A percentile compares a stretch with the other conserved stretches of the same genome.
These are phyloP conservation scores for Prenolepis imparis DNA, from an alignment of 2,888 invertebrate species.

Conservation along the genomic window DNA sequence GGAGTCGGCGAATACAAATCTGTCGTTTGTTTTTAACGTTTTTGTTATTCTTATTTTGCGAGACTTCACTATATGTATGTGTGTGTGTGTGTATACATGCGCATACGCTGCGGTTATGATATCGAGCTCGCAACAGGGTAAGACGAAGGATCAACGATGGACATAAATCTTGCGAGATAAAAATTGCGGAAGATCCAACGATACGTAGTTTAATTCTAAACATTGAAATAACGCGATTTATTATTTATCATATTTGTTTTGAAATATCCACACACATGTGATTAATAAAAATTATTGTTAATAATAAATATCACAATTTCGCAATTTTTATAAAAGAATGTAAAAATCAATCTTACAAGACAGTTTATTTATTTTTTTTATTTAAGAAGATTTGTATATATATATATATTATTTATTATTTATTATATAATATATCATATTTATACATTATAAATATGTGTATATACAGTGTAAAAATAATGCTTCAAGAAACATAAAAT, in stretches of 20 bases:
- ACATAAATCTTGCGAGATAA: slow-evolving; percentile 48
- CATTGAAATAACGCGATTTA: background rate
- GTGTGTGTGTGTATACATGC: no score
- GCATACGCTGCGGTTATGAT: slow-evolving; percentile 34
- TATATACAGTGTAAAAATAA: no score
- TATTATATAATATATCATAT: no score
- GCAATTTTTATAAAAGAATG: background rate
- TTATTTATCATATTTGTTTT: slow-evolving; percentile 35
- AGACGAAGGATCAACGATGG: slow-evolving; percentile 45
- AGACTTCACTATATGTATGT: slow-evolving; percentile 34
- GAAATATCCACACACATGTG: background rate
- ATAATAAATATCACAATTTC: background rate
- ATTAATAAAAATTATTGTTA: background rate
- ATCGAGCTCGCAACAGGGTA: slow-evolving; percentile 45
- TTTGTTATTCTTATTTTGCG: slow-evolving; percentile 57
- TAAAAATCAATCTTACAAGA: background rate
- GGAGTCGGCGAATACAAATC: slow-evolving; percentile 66
- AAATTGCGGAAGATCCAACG: slow-evolving; percentile 42
- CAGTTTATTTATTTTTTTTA: background rate
- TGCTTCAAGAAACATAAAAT: no score
- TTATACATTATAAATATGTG: no score
- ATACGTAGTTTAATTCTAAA: slow-evolving; percentile 1
- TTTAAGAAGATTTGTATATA: background rate
- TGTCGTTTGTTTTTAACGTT: slow-evolving; percentile 58
- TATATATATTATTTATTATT: no score